A percentile compares a stretch with the other conserved stretches of the same genome.
phyloP scores from a whole-genome alignment of 2,888 invertebrate genomes.

The Cryptocheilus praepositus region DNA sequence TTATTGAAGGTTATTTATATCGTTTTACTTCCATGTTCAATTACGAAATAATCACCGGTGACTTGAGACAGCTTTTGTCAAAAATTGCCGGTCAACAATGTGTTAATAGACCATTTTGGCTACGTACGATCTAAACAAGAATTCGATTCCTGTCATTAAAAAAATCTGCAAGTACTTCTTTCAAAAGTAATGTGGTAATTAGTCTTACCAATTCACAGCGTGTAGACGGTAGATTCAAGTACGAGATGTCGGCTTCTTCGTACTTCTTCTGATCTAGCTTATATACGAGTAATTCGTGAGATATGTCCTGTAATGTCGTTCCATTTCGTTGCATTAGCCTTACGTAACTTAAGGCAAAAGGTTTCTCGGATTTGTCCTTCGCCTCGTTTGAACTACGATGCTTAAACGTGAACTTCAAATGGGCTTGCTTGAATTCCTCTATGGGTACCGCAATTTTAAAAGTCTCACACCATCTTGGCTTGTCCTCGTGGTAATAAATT shows the following conservation, averaged over 20 bases:
- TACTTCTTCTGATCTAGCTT: slow-evolving; percentile 84
- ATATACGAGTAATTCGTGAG: slow-evolving; percentile 88
- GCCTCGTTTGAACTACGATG: slow-evolving; percentile 94
- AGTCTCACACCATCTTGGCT: slow-evolving; percentile 96
- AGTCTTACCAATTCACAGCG: slow-evolving; percentile 76
- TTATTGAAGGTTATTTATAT: no score
- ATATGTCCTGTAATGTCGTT: slow-evolving; percentile 89
- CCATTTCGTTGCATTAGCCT: slow-evolving; percentile 93
- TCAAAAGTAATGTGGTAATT: no score
- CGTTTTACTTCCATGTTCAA: no score
- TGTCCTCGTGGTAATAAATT: slow-evolving; percentile 97
- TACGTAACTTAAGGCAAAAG: slow-evolving; percentile 92
- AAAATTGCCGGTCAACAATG: no score
- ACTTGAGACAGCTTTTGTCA: no score
- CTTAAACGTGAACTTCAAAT: slow-evolving; percentile 89
- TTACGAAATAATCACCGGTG: no score
- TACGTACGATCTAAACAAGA: no score
- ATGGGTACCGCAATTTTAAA: slow-evolving; percentile 93
- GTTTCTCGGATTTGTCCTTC: slow-evolving; percentile 92
- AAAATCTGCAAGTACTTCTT: no score
- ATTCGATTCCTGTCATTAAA: no score
- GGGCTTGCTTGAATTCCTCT: slow-evolving; percentile 91
- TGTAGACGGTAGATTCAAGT: slow-evolving; percentile 83
- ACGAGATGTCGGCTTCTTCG: slow-evolving; percentile 79
- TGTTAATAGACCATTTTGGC: no score